Evolutionary conservation across 2,888 invertebrate genomes (phyloP).

Genomic region (Autographa gamma): DNA sequence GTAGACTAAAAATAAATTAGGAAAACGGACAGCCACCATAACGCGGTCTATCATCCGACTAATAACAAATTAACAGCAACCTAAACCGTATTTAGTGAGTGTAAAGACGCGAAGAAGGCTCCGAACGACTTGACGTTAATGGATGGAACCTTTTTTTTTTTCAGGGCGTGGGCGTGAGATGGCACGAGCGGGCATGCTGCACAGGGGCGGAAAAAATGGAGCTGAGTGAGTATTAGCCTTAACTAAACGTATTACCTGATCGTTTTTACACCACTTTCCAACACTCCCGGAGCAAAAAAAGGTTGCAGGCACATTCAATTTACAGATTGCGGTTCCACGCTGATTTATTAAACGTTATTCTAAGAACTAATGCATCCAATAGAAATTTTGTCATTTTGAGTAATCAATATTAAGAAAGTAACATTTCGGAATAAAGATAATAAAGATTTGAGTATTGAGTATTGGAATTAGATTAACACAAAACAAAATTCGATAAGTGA

Average conservation of each 20-base stretch:
- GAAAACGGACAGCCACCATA: slow-evolving; percentile 52
- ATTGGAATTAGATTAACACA: too few species aligned
- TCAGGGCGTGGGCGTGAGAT: slow-evolving; percentile 90
- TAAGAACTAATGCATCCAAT: too few species aligned
- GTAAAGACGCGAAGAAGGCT: slow-evolving; percentile 78
- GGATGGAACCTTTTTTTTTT: slow-evolving; percentile 79
- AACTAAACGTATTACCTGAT: slow-evolving; percentile 42
- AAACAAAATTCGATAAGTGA: too few species aligned
- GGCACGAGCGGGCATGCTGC: slow-evolving; percentile 94
- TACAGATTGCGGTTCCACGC: background rate
- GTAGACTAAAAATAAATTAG: slow-evolving; percentile 59
- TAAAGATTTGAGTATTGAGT: too few species aligned
- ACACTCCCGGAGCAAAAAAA: background rate
- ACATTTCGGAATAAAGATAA: too few species aligned
- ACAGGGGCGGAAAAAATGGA: slow-evolving; percentile 93
- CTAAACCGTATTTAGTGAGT: slow-evolving; percentile 77
- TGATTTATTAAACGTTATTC: too few species aligned
- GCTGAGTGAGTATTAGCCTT: slow-evolving; percentile 90
- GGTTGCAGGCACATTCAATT: background rate
- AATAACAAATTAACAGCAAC: slow-evolving; percentile 71
- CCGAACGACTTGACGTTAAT: slow-evolving; percentile 78
- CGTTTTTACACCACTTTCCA: slow-evolving; percentile 15
- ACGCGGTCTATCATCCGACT: slow-evolving; percentile 70
- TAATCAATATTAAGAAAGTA: too few species aligned
- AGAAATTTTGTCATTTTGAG: too few species aligned